These are phyloP conservation scores for Orcinus orca DNA, from an alignment of 2,113 vertebrate genomes.

Conservation along the genomic window DNA sequence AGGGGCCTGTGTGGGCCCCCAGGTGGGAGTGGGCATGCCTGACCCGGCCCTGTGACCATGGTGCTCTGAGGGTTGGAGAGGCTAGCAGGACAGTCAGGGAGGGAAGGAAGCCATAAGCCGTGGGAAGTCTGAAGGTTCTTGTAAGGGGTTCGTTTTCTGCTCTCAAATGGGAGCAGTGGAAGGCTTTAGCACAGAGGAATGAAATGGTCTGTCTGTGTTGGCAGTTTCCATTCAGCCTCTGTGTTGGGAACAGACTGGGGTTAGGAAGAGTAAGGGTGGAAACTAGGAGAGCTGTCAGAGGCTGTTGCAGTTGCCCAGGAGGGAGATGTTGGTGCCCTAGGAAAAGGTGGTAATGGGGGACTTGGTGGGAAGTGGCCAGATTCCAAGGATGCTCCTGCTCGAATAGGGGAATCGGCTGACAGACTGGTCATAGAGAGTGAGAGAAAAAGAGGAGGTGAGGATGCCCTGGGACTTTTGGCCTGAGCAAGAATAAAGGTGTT, in stretches of 20 bases:
- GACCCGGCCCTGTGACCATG: not conserved
- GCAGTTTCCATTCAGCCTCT: not conserved
- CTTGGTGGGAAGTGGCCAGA: not conserved
- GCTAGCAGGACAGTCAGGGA: not conserved
- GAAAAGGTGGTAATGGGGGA: not conserved
- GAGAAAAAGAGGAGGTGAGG: not conserved
- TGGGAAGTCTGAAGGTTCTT: not conserved
- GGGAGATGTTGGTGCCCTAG: not conserved
- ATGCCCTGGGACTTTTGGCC: not conserved
- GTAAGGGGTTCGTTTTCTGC: not conserved
- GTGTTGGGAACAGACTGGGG: not conserved
- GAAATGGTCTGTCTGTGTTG: not conserved
- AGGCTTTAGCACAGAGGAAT: not conserved
- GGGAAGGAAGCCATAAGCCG: fast-evolving
- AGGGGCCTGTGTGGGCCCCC: not conserved
- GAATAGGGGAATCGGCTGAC: not conserved
- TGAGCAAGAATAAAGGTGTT: not conserved
- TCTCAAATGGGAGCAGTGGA: not conserved
- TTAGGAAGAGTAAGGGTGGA: not conserved
- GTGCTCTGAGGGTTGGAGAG: not conserved
- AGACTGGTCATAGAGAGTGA: no score
- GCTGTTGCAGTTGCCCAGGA: not conserved
- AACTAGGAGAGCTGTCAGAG: not conserved
- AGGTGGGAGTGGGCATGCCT: not conserved
- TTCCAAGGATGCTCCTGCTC: no score